Conservation (phyloP, 2,888 invertebrate species). For the Agrilus cyanescens region DNA sequence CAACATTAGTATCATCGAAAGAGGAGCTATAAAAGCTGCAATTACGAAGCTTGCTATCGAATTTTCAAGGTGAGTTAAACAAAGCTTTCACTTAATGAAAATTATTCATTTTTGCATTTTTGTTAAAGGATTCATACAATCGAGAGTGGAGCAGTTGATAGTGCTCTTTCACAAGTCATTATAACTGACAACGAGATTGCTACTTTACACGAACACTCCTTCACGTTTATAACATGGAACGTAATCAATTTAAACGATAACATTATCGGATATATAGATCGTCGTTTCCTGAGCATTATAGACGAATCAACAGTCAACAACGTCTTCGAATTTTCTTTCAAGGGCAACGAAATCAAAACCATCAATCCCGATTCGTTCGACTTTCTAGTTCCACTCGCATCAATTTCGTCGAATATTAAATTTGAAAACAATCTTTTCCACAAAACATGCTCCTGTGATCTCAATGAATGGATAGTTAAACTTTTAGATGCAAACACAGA, state of each 20-base stretch:
- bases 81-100: not conserved
- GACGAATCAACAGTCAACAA: constrained; percentile 18
- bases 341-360: constrained; percentile 44
- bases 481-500: constrained; percentile 35
- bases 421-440: constrained; percentile 53
- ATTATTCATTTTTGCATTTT: constrained; percentile 5
- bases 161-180: constrained; percentile 47
- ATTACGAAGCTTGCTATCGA: constrained; percentile 52
- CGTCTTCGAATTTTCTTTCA: constrained; percentile 37
- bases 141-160: constrained; percentile 50
- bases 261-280: constrained; percentile 46
- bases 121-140: constrained; percentile 49
- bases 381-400: constrained; percentile 44
- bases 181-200: constrained; percentile 51
- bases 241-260: constrained; percentile 51
- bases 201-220: constrained; percentile 44
- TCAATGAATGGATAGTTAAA: constrained; percentile 44
- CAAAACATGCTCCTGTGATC: constrained; percentile 49
- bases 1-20: constrained; percentile 42
- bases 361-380: constrained; percentile 42
- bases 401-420: constrained; percentile 34
- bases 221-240: constrained; percentile 55
- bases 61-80: constrained; percentile 44
- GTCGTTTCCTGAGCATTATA: constrained; percentile 31
- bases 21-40: constrained; percentile 50